These are phyloP conservation scores for Sebastes nivosus DNA, from an alignment of 2,797 vertebrate genomes.

Conservation along the genomic window DNA sequence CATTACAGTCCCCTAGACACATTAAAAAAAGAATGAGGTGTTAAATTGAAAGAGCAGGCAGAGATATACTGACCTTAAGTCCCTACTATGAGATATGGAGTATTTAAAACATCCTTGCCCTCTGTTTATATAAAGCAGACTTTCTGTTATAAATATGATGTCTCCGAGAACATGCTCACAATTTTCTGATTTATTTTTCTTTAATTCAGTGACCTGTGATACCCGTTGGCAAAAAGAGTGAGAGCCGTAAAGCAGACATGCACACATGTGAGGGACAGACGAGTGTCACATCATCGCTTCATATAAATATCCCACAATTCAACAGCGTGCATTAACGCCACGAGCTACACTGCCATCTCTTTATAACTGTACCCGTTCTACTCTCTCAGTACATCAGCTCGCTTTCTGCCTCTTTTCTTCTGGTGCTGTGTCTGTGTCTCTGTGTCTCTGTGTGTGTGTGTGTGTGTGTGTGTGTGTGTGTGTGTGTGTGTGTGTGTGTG, in stretches of 20 bases:
- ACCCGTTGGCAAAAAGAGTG: background rate
- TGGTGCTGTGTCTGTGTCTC: background rate
- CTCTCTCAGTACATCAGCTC: constrained; percentile 19
- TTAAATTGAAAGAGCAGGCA: background rate
- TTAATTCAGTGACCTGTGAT: background rate
- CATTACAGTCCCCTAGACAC: too few relatives aligned
- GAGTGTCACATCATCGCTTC: constrained; percentile 42
- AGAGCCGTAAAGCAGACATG: background rate
- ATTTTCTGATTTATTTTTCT: background rate
- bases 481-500: constrained; percentile 15
- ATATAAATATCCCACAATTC: constrained; percentile 50
- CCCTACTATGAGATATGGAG: background rate
- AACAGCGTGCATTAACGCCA: constrained; percentile 35
- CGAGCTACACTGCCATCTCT: constrained; percentile 40
- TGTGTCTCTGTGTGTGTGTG: background rate
- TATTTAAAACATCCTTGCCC: background rate
- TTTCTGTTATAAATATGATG: background rate
- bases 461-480: background rate
- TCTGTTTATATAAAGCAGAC: background rate
- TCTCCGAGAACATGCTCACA: background rate
- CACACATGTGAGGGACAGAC: background rate
- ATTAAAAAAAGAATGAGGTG: background rate
- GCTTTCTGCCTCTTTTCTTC: constrained; percentile 31
- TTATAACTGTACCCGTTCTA: constrained; percentile 28
- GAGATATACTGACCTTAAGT: background rate